phyloP scores from a whole-genome alignment of 2,888 invertebrate species.

The Trypoxylon attenuatum region DNA sequence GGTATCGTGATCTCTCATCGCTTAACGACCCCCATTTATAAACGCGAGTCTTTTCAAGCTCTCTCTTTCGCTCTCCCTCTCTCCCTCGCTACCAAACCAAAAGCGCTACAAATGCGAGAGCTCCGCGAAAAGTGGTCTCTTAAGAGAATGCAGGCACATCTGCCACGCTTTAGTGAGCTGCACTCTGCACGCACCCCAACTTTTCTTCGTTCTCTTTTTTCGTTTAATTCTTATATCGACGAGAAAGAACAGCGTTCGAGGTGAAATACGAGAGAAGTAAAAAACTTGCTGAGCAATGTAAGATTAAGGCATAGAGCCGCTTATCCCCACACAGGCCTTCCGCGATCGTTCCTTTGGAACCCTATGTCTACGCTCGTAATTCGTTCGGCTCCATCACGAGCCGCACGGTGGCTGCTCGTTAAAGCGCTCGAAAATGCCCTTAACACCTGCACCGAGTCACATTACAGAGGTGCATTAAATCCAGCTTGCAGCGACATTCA shows the following conservation, averaged over 20 bases:
- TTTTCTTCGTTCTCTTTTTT: too few relatives aligned
- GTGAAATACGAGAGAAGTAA: too few relatives aligned
- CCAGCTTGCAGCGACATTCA: conserved; percentile 39
- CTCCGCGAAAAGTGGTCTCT: too few relatives aligned
- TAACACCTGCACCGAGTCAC: conserved; percentile 35
- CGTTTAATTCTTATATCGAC: too few relatives aligned
- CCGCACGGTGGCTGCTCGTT: conserved; percentile 29
- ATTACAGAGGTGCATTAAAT: conserved; percentile 39
- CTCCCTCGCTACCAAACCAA: too few relatives aligned
- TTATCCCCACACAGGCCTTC: conserved; percentile 6
- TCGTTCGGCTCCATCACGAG: conserved; percentile 17
- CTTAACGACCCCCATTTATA: conserved; percentile 45
- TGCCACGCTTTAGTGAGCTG: too few relatives aligned
- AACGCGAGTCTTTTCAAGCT: neutral
- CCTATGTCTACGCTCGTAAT: conserved; percentile 23
- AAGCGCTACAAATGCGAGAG: too few relatives aligned
- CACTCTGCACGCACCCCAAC: too few relatives aligned
- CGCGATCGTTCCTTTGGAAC: conserved; percentile 7
- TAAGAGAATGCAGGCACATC: too few relatives aligned
- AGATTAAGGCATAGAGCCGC: conserved; percentile 1
- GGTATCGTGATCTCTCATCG: conserved; percentile 47
- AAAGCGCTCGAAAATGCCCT: conserved; percentile 38
- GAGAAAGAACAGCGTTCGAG: too few relatives aligned
- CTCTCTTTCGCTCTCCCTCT: too few relatives aligned
- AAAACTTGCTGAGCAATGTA: neutral